Conservation (phyloP, 1,140 invertebrate genomes). For the Nilaparvata lugens region DNA sequence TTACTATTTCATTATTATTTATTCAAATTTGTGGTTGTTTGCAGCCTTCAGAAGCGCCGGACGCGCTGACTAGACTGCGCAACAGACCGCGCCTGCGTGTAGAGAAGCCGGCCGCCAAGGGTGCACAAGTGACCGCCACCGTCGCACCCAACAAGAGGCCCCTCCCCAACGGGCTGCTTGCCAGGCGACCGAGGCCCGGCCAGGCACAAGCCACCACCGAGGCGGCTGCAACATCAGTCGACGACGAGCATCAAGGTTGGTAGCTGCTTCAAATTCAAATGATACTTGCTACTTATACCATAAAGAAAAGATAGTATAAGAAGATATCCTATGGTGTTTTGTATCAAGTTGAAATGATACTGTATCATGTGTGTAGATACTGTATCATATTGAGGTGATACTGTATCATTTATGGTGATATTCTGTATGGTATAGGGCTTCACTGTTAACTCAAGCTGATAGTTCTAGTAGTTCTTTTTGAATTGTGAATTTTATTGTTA, state of each 20-base stretch:
- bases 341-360: too few species aligned
- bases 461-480: too few species aligned
- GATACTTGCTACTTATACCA: too few species aligned
- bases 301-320: too few species aligned
- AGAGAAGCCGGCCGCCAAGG: constrained; percentile 3
- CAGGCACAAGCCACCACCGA: constrained; percentile 7
- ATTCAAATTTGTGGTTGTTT: not conserved
- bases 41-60: constrained; percentile 12
- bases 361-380: too few species aligned
- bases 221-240: constrained; percentile 1
- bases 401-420: too few species aligned
- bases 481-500: too few species aligned
- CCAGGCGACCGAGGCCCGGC: constrained; percentile 13
- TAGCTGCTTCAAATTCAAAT: too few species aligned
- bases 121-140: not conserved
- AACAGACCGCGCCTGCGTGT: constrained; percentile 21
- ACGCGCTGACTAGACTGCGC: constrained; percentile 21
- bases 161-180: constrained; percentile 10
- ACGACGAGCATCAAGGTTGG: constrained; percentile 5
- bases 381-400: too few species aligned
- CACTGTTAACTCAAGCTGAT: too few species aligned
- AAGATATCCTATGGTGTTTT: too few species aligned
- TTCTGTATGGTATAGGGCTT: too few species aligned
- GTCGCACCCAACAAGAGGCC: constrained; percentile 4
- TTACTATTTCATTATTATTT: not conserved